Conservation (phyloP, 2,797 vertebrate species). For the Iguana delicatissima region DNA sequence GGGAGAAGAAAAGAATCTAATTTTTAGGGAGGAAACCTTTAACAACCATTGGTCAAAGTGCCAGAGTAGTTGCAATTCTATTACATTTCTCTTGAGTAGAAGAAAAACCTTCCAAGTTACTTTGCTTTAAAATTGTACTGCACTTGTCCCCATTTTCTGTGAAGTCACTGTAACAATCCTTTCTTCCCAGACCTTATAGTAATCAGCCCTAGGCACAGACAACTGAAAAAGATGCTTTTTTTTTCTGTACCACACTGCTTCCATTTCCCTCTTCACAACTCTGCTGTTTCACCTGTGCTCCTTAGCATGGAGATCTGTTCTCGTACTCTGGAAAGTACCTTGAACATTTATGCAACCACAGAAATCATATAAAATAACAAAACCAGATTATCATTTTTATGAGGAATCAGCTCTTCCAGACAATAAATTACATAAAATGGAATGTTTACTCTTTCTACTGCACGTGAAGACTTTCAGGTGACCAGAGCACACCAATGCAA, state of each 20-base stretch:
- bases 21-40: not conserved
- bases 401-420: not conserved
- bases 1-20: not conserved
- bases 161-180: not conserved
- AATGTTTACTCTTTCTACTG: not conserved
- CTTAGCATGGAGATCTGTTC: not conserved
- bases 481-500: not conserved
- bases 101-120: not conserved
- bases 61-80: too few relatives aligned
- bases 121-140: not conserved
- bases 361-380: not conserved
- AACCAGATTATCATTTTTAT: not conserved
- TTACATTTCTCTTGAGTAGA: not conserved
- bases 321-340: slow-evolving; percentile 4
- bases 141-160: not conserved
- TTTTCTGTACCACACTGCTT: too few relatives aligned
- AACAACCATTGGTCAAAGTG: not conserved
- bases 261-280: not conserved
- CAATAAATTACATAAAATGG: not conserved
- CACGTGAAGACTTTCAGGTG: not conserved
- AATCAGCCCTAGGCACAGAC: too few relatives aligned
- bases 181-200: too few relatives aligned
- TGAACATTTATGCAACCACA: not conserved
- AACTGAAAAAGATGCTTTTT: too few relatives aligned
- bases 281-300: not conserved